Conservation (phyloP, 2,113 vertebrate genomes). For the Crocuta crocuta region DNA sequence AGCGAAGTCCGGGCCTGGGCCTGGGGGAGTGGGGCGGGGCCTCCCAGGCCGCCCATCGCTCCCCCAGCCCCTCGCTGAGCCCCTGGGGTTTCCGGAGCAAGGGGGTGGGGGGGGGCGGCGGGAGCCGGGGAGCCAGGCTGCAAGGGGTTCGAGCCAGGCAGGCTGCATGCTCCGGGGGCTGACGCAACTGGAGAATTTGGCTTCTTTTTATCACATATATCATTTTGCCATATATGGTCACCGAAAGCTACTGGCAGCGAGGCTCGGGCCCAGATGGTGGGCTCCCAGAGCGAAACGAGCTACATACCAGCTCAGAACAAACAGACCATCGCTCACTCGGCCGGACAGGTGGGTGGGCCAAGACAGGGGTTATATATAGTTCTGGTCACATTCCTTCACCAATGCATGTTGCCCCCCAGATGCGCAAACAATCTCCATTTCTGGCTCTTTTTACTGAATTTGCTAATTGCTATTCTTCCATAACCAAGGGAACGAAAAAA, state of each 20-base stretch:
- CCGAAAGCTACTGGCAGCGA: slow-evolving; percentile 84
- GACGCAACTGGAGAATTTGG: slow-evolving; percentile 75
- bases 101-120: not conserved
- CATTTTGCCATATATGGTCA: slow-evolving; percentile 91
- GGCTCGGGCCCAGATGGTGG: slow-evolving; percentile 88
- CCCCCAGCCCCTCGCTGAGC: not conserved
- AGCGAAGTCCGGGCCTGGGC: fast-evolving
- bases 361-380: slow-evolving; percentile 86
- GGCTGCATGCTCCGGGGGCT: slow-evolving; percentile 54
- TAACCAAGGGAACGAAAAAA: slow-evolving; percentile 77
- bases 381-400: slow-evolving; percentile 86
- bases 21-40: not conserved
- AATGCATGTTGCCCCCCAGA: slow-evolving; percentile 86
- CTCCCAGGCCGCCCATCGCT: not conserved
- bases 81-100: slow-evolving; percentile 40
- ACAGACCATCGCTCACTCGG: slow-evolving; percentile 87
- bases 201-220: slow-evolving; percentile 84
- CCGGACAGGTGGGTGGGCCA: slow-evolving; percentile 78
- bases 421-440: slow-evolving; percentile 80
- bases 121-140: not conserved
- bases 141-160: not conserved
- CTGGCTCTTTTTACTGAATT: slow-evolving; percentile 78
- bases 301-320: slow-evolving; percentile 88
- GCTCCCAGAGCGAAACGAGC: slow-evolving; percentile 87
- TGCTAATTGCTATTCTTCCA: slow-evolving; percentile 83